phyloP scores from a whole-genome alignment of 37 sponge, comb jelly and placozoan genomes.

The Mnemiopsis leidyi region DNA sequence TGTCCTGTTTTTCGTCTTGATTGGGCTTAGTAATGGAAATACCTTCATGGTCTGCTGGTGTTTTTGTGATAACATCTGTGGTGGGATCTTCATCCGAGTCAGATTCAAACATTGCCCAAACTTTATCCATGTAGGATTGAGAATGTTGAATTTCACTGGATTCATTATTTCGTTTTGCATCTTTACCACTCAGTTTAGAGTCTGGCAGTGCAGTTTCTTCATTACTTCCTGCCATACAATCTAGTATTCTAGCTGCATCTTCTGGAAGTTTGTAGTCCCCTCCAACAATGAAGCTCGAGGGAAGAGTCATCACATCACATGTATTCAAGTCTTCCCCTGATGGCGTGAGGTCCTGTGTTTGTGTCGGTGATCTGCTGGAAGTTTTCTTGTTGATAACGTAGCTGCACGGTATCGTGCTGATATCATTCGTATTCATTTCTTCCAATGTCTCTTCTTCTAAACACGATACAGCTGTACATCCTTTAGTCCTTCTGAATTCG shows the following conservation, averaged over 20 bases:
- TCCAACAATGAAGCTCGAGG: background rate
- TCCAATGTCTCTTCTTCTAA: background rate
- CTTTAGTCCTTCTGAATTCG: too few relatives aligned
- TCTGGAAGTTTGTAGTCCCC: background rate
- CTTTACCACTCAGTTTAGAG: background rate
- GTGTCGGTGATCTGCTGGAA: too few relatives aligned
- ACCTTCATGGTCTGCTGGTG: background rate
- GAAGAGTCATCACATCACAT: background rate
- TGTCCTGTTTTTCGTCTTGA: background rate
- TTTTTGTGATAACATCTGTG: background rate
- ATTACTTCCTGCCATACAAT: too few relatives aligned
- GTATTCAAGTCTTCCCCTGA: too few relatives aligned
- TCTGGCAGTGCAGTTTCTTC: background rate
- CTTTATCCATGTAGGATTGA: background rate
- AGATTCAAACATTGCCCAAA: conserved; percentile 36
- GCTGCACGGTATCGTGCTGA: background rate
- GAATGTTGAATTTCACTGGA: background rate
- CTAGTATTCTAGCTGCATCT: background rate
- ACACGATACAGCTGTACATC: background rate
- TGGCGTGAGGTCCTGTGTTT: too few relatives aligned
- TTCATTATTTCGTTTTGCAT: background rate
- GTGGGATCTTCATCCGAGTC: background rate
- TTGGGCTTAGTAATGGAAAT: background rate
- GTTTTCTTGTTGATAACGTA: background rate
- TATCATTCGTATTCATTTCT: background rate